Evolutionary conservation across 2,797 vertebrate species (phyloP), one percentile per base, ranked within the genome.

Genomic region (Podarcis lilfordi): DNA sequence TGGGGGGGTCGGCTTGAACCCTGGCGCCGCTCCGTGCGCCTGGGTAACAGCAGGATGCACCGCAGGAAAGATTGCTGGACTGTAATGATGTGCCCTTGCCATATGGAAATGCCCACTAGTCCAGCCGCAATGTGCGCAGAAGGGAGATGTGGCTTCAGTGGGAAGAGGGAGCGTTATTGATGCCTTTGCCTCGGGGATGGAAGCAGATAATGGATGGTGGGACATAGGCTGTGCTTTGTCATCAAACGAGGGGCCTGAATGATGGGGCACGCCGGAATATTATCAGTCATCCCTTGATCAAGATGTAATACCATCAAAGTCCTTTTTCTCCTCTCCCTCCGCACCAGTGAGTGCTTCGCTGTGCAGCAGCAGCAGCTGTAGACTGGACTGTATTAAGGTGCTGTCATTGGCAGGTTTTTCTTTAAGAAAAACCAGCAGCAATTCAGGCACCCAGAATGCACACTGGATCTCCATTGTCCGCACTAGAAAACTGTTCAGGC

Each of bases 211-310:
- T 98, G 97, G 98, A 98, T 98, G 97, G 88, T 96, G 91, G 91
- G 95, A 98, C 94, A 93, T 92, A 93, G 97, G 95, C 96, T 90
- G 95, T 96, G 97, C 97, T 97, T 98, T 99, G 98, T 99, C 98
- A 98, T 98, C 98, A 98, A 98, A 98, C 98, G 96, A 98, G 97
- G 97, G 97, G 96, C 97, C 97, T 99, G 98, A 99, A 98, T 98
- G 98, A 99, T 99, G 98, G 98, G 96, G 97, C 45, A 3, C 1
- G 69, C 95, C 80, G 96, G 97, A 97, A 97, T 97, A 98, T 98
- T 98, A 99, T 99, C 98, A 98, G 98, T 99, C 99, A 99, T 98
- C 97, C 98, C 97, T 98, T 98, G 98, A 99, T 99, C 98, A 98
- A 99, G 98, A 99, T 98, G 97, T 98, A 99, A 98, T 97, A 97